Conservation (phyloP, 2,888 invertebrate species). For the Parelbella ahira region DNA sequence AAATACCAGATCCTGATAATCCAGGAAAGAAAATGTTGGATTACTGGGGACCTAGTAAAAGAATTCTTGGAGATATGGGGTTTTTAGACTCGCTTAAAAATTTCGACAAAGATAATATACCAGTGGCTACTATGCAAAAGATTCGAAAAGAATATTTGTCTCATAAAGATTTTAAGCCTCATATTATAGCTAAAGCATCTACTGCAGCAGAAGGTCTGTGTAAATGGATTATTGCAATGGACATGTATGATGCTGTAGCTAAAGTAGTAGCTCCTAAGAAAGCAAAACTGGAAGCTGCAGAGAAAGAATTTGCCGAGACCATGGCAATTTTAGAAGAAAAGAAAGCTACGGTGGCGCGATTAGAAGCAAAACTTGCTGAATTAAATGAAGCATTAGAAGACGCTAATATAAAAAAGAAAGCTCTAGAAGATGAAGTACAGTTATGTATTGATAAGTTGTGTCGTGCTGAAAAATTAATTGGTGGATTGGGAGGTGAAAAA, state of each 20-base stretch:
- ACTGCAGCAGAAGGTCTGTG: constrained; percentile 96
- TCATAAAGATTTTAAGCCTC: constrained; percentile 89
- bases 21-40: constrained; percentile 86
- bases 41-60: constrained; percentile 93
- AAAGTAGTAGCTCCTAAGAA: constrained; percentile 93
- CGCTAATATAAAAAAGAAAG: constrained; percentile 83
- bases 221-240: constrained; percentile 95
- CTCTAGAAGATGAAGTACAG: constrained; percentile 86
- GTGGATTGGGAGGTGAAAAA: constrained; percentile 93
- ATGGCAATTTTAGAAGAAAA: constrained; percentile 93
- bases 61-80: constrained; percentile 89
- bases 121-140: constrained; percentile 85
- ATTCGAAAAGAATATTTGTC: constrained; percentile 87
- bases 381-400: constrained; percentile 85
- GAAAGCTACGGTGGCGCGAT: constrained; percentile 85
- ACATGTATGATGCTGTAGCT: constrained; percentile 91
- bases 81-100: constrained; percentile 87
- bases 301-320: constrained; percentile 89
- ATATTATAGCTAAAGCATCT: constrained; percentile 92
- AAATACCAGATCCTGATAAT: constrained; percentile 85
- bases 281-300: constrained; percentile 88
- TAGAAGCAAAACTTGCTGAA: constrained; percentile 88
- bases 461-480: constrained; percentile 93
- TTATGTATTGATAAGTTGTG: constrained; percentile 91
- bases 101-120: constrained; percentile 93